Conservation (phyloP, 2,113 vertebrate species). For the Opisthocomus hoazin region DNA sequence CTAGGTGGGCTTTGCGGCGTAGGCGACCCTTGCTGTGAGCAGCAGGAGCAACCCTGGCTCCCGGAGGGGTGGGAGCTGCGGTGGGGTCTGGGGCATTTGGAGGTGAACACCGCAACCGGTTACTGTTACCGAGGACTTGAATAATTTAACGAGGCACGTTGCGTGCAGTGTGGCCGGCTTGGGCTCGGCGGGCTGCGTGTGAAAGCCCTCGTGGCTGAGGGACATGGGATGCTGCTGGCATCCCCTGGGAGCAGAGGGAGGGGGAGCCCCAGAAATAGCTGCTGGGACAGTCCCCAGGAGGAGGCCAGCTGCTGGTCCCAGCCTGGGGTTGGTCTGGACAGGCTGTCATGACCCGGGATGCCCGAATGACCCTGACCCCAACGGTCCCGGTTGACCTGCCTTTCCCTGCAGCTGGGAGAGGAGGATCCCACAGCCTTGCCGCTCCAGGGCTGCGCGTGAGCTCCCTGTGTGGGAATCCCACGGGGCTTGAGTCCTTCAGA, state of each 20-base stretch:
- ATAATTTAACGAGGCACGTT: background rate
- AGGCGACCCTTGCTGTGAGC: background rate
- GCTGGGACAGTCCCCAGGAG: background rate
- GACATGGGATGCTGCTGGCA: background rate
- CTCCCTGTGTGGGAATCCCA: background rate
- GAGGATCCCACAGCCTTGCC: background rate
- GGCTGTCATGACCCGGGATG: background rate
- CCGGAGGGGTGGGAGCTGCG: background rate
- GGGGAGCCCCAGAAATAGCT: background rate
- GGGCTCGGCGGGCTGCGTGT: background rate
- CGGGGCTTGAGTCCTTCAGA: background rate
- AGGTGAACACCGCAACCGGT: rapidly evolving
- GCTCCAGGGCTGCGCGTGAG: background rate
- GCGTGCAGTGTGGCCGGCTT: background rate
- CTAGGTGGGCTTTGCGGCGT: background rate
- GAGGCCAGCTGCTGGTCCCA: background rate
- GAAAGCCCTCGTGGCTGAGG: background rate
- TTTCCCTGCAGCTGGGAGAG: background rate
- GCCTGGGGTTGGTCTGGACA: background rate
- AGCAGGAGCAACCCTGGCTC: background rate
- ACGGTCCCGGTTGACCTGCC: background rate
- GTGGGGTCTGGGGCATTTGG: background rate
- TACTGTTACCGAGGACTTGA: background rate
- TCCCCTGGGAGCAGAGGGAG: background rate
- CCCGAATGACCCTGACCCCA: background rate